Evolutionary conservation across 2,888 invertebrate genomes (phyloP).

Genomic region (Tribolium freemani): DNA sequence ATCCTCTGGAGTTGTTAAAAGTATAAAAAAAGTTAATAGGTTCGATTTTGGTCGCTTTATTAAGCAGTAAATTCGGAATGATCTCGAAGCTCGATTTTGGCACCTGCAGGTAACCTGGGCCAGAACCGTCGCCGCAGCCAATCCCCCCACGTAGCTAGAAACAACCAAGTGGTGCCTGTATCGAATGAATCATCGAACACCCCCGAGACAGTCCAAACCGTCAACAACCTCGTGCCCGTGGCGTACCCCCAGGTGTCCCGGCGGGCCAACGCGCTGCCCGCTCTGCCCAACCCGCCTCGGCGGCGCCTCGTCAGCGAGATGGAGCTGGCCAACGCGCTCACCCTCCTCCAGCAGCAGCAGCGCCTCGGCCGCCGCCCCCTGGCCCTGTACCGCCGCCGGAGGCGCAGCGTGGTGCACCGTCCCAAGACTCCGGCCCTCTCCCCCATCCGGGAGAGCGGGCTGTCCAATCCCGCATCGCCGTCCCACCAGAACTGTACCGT

Average conservation of each 20-base stretch:
- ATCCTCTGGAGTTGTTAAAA: no score
- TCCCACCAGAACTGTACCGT: constrained; percentile 65
- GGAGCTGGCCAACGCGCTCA: constrained; percentile 66
- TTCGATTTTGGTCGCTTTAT: no score
- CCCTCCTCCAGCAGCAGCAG: constrained; percentile 62
- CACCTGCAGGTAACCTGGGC: constrained; percentile 57
- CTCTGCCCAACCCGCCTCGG: constrained; percentile 66
- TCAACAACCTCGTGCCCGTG: constrained; percentile 72
- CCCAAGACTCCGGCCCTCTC: constrained; percentile 73
- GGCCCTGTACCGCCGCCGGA: constrained; percentile 57
- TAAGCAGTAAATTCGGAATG: not conserved
- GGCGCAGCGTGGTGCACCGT: constrained; percentile 62
- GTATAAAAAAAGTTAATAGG: no score
- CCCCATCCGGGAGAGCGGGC: constrained; percentile 79
- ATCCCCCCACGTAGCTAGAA: constrained; percentile 55
- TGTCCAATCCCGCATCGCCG: constrained; percentile 80
- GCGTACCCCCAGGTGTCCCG: constrained; percentile 62
- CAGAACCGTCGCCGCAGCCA: constrained; percentile 56
- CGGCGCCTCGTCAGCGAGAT: constrained; percentile 68
- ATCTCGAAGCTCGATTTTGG: no score
- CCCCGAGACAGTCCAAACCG: constrained; percentile 70
- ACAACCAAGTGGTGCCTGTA: constrained; percentile 66
- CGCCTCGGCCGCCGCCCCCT: constrained; percentile 35
- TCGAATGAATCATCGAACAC: constrained; percentile 63
- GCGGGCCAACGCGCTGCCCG: constrained; percentile 56